Conservation (phyloP, 2,888 invertebrate species). For the Chelonus formosanus region DNA sequence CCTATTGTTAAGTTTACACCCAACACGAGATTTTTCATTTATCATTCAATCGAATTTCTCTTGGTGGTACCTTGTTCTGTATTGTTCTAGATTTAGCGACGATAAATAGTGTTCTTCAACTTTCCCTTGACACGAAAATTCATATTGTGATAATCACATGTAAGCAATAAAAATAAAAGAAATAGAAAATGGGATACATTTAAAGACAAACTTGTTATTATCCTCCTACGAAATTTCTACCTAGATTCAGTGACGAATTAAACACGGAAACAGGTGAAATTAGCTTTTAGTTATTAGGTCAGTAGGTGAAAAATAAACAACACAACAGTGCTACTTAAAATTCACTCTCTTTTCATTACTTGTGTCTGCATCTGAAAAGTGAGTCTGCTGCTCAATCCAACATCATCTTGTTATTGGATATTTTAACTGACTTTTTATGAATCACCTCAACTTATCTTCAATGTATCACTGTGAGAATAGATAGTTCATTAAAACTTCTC, state of each 20-base stretch:
- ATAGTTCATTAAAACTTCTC: too few species aligned
- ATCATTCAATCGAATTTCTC: too few species aligned
- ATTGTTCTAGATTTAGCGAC: background rate
- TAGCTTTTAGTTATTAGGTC: conserved; percentile 53
- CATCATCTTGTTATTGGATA: too few species aligned
- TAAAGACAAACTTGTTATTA: conserved; percentile 2
- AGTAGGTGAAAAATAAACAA: conserved; percentile 50
- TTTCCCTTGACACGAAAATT: conserved; percentile 29
- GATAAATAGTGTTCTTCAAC: conserved; percentile 3
- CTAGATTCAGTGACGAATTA: background rate
- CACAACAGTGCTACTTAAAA: conserved; percentile 21
- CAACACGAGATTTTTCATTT: too few species aligned
- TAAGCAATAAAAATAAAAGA: conserved; percentile 14
- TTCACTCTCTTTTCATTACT: too few species aligned
- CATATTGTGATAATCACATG: conserved; percentile 21
- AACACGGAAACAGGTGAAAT: conserved; percentile 49
- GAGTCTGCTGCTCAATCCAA: too few species aligned
- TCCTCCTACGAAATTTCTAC: background rate
- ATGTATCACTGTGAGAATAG: too few species aligned
- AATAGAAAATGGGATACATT: too few species aligned
- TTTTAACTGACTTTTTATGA: too few species aligned
- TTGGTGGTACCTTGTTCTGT: conserved; percentile 24
- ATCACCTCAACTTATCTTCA: too few species aligned
- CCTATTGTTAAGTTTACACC: too few species aligned
- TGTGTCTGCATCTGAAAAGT: too few species aligned